Conservation (phyloP, 2,113 vertebrate species). For the Cacatua alba region DNA sequence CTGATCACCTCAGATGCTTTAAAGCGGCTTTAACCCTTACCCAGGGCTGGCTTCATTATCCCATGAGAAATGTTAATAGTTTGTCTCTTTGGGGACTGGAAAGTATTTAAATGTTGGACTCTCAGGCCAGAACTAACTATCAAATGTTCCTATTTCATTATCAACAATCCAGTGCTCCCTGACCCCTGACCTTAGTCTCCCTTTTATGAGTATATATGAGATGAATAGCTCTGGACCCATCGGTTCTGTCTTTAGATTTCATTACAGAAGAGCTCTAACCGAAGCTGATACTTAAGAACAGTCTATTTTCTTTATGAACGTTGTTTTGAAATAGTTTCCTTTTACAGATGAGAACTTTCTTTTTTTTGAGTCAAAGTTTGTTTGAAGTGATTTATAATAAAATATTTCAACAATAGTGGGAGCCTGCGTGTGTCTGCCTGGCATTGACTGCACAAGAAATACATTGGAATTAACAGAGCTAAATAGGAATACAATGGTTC, state of each 20-base stretch:
- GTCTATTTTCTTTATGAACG: conserved; percentile 48
- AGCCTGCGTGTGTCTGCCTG: background rate
- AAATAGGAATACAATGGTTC: background rate
- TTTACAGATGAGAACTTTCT: background rate
- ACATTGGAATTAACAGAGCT: background rate
- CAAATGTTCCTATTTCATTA: background rate
- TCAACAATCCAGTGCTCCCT: background rate
- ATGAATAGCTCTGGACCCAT: background rate
- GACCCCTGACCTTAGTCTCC: background rate
- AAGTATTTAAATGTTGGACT: conserved; percentile 50
- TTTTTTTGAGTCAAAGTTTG: conserved; percentile 5
- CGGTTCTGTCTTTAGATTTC: conserved; percentile 20
- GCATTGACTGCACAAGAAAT: background rate
- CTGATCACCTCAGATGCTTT: background rate
- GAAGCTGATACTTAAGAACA: conserved; percentile 11
- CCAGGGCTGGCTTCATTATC: background rate
- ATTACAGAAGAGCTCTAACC: background rate
- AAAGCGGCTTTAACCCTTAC: conserved; percentile 26
- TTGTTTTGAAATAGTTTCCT: conserved; percentile 47
- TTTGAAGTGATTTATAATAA: conserved; percentile 71
- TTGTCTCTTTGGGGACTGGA: conserved; percentile 53
- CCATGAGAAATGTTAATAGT: conserved; percentile 32
- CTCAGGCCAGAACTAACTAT: conserved; percentile 5
- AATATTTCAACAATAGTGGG: background rate
- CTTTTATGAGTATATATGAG: background rate